Evolutionary conservation across 92 coral and sea anemone species (phyloP).

Genomic region (Epizoanthus ramosus): DNA sequence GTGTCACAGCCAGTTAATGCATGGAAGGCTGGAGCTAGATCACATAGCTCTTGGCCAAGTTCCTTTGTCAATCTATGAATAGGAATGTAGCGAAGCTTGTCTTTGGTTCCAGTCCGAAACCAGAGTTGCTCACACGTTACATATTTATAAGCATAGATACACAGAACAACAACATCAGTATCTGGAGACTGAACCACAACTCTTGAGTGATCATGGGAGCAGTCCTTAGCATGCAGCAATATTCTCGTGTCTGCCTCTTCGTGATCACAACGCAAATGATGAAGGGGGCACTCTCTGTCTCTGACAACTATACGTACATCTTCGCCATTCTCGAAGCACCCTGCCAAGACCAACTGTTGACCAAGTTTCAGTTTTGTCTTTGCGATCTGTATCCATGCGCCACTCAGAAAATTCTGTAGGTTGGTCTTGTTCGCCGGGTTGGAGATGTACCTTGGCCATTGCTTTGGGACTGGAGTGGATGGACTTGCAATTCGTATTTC

Average conservation of each 20-base stretch:
- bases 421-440: no score
- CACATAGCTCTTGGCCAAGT: slow-evolving; percentile 39
- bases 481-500: no score
- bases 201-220: slow-evolving; percentile 1
- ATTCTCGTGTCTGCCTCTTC: slow-evolving; percentile 28
- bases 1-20: no score
- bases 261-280: not conserved
- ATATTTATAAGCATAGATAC: not conserved
- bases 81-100: slow-evolving; percentile 51
- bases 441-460: no score
- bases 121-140: slow-evolving; percentile 57
- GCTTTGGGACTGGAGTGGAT: no score
- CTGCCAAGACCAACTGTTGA: no score
- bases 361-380: no score
- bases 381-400: no score
- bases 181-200: slow-evolving; percentile 60
- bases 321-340: not conserved
- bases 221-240: not conserved
- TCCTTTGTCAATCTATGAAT: slow-evolving; percentile 35
- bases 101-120: slow-evolving; percentile 54
- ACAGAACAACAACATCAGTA: no score
- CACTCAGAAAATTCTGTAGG: no score
- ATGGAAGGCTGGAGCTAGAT: slow-evolving; percentile 12
- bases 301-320: not conserved
- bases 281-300: slow-evolving; percentile 10